Percentiles rank a stretch among this genome's conserved stretches.
phyloP scores from a whole-genome alignment of 2,888 invertebrate species.

The Bruchidius siliquastri region DNA sequence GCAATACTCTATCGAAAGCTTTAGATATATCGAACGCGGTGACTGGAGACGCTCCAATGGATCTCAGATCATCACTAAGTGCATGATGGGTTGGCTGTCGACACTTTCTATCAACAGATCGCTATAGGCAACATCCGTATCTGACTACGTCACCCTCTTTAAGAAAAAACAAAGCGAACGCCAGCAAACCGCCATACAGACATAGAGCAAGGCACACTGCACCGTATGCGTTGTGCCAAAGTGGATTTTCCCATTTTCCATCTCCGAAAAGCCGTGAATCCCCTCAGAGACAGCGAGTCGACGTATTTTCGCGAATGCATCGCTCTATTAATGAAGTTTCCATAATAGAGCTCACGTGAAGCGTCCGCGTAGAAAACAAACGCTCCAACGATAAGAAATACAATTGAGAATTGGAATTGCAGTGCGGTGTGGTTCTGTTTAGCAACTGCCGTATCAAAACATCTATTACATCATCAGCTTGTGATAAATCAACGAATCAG shows the following conservation, averaged over 20 bases:
- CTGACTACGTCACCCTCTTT: no score
- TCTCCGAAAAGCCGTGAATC: not conserved
- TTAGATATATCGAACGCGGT: no score
- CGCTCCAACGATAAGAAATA: not conserved
- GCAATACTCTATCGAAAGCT: no score
- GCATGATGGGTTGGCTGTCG: no score
- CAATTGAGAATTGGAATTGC: not conserved
- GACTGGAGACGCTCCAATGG: no score
- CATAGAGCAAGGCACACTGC: not conserved
- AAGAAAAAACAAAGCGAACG: not conserved
- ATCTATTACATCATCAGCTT: no score
- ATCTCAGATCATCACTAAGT: no score
- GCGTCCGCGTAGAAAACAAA: not conserved
- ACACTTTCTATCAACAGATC: no score
- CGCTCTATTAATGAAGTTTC: not conserved
- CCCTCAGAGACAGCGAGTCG: not conserved
- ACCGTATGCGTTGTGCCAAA: not conserved
- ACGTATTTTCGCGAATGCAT: not conserved
- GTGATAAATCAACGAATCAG: no score
- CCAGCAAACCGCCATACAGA: not conserved
- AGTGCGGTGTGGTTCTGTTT: no score
- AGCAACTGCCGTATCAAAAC: no score
- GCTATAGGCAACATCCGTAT: no score
- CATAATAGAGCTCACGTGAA: not conserved
- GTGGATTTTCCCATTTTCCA: not conserved